Evolutionary conservation across 2,797 vertebrate species (phyloP).

Genomic region (Gallinago solitaria): DNA sequence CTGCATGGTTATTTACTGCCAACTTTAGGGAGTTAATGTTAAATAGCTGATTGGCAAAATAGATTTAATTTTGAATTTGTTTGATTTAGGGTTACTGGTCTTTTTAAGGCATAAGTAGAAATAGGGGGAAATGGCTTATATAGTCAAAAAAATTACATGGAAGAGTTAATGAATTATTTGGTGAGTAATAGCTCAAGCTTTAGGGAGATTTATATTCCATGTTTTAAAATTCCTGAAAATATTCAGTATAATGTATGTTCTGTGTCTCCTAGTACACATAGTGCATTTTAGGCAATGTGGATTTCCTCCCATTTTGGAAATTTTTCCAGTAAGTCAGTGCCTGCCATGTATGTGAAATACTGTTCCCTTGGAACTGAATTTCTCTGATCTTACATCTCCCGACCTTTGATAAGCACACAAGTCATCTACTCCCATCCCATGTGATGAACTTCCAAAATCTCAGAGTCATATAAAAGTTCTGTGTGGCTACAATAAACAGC

Average conservation of each 20-base stretch:
- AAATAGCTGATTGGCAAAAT: not conserved
- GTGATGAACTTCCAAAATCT: not conserved
- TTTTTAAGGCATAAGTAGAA: not conserved
- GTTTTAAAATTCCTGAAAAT: not conserved
- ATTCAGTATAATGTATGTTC: not conserved
- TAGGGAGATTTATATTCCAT: not conserved
- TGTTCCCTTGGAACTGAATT: not conserved
- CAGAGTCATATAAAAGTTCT: accelerated
- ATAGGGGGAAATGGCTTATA: not conserved
- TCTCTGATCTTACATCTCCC: not conserved
- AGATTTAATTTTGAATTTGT: not conserved
- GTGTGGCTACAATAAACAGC: not conserved
- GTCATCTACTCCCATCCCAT: not conserved
- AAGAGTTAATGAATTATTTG: not conserved
- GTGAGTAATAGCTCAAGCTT: not conserved
- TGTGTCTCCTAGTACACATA: not conserved
- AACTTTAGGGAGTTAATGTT: not conserved
- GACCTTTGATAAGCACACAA: not conserved
- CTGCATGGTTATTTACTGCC: not conserved
- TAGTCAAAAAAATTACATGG: not conserved
- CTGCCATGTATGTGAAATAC: not conserved
- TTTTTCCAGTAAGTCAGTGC: not conserved
- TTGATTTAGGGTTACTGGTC: not conserved
- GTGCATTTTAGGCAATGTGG: not conserved
- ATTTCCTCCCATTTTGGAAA: not conserved